A percentile compares a stretch with the other conserved stretches of the same genome.
phyloP scores from a whole-genome alignment of 1,140 invertebrate genomes.

The Brevipalpus yothersi region DNA sequence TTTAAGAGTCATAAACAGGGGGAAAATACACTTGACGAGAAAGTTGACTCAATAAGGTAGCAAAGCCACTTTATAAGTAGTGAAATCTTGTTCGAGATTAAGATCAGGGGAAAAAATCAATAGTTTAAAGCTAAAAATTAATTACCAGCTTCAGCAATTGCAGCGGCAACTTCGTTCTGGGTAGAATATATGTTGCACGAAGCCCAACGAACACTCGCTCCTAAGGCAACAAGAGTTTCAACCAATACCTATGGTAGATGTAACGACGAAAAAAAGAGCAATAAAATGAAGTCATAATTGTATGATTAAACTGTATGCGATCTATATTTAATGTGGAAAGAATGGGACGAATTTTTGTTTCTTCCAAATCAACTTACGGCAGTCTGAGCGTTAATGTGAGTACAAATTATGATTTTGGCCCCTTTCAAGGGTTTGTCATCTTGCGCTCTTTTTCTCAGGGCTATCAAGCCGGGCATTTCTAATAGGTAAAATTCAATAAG shows the following conservation, averaged over 20 bases:
- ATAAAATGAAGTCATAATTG: background rate
- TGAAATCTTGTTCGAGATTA: background rate
- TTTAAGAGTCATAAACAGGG: background rate
- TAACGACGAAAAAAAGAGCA: background rate
- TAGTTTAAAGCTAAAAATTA: background rate
- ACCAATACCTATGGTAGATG: constrained; percentile 37
- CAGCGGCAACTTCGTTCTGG: constrained; percentile 93
- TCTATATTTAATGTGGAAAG: background rate
- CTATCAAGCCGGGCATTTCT: constrained; percentile 96
- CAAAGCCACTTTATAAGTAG: background rate
- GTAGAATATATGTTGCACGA: constrained; percentile 97
- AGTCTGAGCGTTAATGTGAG: constrained; percentile 92
- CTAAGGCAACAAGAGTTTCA: constrained; percentile 67
- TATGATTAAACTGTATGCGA: background rate
- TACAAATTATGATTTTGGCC: constrained; percentile 88
- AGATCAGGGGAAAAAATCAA: background rate
- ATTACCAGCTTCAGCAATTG: constrained; percentile 55
- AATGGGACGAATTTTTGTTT: background rate
- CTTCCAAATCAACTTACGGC: constrained; percentile 35
- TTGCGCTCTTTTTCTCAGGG: constrained; percentile 58
- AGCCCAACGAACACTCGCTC: constrained; percentile 62
- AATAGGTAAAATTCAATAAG: constrained; percentile 11
- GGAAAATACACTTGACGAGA: background rate
- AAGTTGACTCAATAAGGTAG: background rate
- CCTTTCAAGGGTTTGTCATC: constrained; percentile 83